Conservation (phyloP, 2,113 vertebrate genomes). For the Edolisoma coerulescens region DNA sequence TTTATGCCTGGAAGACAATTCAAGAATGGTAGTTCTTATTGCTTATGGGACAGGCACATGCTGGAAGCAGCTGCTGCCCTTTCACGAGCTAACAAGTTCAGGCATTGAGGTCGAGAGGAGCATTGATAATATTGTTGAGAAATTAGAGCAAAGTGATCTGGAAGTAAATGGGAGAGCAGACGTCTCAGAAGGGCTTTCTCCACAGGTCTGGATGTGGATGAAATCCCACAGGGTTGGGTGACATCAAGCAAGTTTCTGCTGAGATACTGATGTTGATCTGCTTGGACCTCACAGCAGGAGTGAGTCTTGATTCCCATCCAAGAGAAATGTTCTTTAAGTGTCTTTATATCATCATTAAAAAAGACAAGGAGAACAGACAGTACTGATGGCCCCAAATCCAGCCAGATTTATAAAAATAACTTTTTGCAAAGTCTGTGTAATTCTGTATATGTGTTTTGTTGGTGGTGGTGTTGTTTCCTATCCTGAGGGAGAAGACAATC, state of each 20-base stretch:
- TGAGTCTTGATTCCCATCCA: conserved; percentile 8
- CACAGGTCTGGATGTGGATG: background rate
- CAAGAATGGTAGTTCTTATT: background rate
- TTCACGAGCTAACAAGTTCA: background rate
- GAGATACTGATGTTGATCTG: background rate
- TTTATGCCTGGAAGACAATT: conserved; percentile 53
- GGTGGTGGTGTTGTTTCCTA: background rate
- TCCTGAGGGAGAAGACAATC: conserved; percentile 6
- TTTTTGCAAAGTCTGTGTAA: conserved; percentile 34
- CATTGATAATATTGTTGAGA: background rate
- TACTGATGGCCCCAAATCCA: background rate
- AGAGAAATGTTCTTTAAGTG: conserved; percentile 8
- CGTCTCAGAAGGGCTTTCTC: background rate
- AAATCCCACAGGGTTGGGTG: fast-evolving
- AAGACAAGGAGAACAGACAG: conserved; percentile 31
- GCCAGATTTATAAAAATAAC: conserved; percentile 43
- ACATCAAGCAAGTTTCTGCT: background rate
- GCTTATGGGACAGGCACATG: background rate
- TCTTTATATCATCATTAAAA: conserved; percentile 52
- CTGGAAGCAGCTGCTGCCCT: conserved; percentile 16
- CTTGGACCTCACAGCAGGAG: background rate
- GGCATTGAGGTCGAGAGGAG: background rate
- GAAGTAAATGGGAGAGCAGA: background rate
- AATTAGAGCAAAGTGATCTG: background rate
- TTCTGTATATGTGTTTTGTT: conserved; percentile 14